Evolutionary conservation across 2,888 invertebrate species (phyloP), one percentile per base, ranked within the genome.

Genomic region (Ferrisia virgata): DNA sequence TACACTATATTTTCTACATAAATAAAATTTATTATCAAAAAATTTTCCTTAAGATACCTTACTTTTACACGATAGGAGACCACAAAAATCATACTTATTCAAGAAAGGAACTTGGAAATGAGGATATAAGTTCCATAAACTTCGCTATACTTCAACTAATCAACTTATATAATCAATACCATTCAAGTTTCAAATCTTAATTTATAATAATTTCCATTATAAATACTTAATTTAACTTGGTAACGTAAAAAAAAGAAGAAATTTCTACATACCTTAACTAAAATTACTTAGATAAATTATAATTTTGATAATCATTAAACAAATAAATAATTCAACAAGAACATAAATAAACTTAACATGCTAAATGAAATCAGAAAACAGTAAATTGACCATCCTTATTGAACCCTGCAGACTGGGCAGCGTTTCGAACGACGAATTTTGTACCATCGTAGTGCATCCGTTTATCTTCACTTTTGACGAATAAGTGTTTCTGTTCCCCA

Each of bases 381-480:
- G 95, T 96, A 76, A 96, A 91, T 88, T 95, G 93, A 88, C 96
- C 95, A 88, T 94, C 93, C 89, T 95, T 95, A 88, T 96, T 96
- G 88, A 96, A 96, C 80, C 96, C 96, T 84, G 96, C 96, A 36
- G 95, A 95, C 89, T 96, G 96, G 11, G 96, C 96, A 18, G 95
- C 96, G 89, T 96, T 96, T 87, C 96, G 92, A 18, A 96, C 96
- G 86, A 95, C 95, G 89, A 96, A 96, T 86, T 94, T 94, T 87
- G 93, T 92, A 13, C 95, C 95, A 89, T 96, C 96, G 87, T 95
- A 96, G 88, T 96, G 96, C 94, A 96, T 95, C 86, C 96, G 92
- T 86, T 95, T 91, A 89, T 96, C 96, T 36, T 95, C 95, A 85
- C 95, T 93, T 86, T 95, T 93, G 76, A 92, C 92, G 87, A 92